Percentiles rank a stretch among this genome's conserved stretches.
These are phyloP conservation scores for Zaprionus gabonicus DNA, from an alignment of 1,140 invertebrate species.

Conservation along the genomic window DNA sequence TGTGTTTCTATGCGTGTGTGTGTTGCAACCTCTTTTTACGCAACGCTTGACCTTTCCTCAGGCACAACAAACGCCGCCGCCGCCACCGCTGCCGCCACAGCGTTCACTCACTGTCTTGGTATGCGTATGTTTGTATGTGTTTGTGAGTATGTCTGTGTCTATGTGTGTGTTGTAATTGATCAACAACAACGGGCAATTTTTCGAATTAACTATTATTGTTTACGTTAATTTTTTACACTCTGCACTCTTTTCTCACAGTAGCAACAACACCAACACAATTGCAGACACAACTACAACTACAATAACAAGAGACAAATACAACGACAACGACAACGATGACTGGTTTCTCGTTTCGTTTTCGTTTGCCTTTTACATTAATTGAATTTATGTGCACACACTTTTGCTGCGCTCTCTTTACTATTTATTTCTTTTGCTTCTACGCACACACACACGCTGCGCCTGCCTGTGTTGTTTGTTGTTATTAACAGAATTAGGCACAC, in stretches of 20 bases:
- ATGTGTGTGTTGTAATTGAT: slow-evolving; percentile 47
- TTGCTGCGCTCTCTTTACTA: slow-evolving; percentile 32
- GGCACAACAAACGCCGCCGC: slow-evolving; percentile 49
- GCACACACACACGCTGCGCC: slow-evolving; percentile 35
- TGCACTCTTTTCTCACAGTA: slow-evolving; percentile 58
- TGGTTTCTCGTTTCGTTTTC: slow-evolving; percentile 39
- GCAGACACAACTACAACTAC: slow-evolving; percentile 14
- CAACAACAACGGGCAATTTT: slow-evolving; percentile 61
- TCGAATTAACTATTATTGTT: slow-evolving; percentile 52
- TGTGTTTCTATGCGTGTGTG: slow-evolving; percentile 12
- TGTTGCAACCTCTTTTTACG: slow-evolving; percentile 53
- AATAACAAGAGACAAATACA: slow-evolving; percentile 3
- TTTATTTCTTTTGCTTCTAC: slow-evolving; percentile 42
- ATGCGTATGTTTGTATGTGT: slow-evolving; percentile 23
- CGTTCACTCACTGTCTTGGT: slow-evolving; percentile 9
- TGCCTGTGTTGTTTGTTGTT: slow-evolving; percentile 44
- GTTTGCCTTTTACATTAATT: slow-evolving; percentile 54
- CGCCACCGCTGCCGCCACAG: slow-evolving; percentile 1
- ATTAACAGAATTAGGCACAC: slow-evolving; percentile 60
- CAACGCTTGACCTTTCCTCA: slow-evolving; percentile 75
- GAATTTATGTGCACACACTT: slow-evolving; percentile 53
- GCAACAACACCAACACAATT: slow-evolving; percentile 9
- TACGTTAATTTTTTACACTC: slow-evolving; percentile 50
- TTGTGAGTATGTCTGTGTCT: slow-evolving; percentile 8
- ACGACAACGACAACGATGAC: slow-evolving; percentile 24